Base-by-base conservation (phyloP, 2,888 invertebrate species). In the Pherbina coryleti region DNA sequence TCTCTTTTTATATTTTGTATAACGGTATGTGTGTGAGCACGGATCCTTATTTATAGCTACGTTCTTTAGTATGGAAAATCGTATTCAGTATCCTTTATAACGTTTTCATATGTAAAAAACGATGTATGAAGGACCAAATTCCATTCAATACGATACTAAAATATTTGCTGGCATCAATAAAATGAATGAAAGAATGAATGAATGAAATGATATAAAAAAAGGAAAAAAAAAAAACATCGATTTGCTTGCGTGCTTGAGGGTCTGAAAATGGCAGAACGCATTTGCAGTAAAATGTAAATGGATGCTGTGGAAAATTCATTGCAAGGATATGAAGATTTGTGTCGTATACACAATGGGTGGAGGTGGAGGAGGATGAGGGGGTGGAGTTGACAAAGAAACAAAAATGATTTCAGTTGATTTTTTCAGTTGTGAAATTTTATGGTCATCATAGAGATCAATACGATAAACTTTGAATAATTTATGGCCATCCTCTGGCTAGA, bases 391-490 rank as follows among this genome's bases (percentile, higher is more conserved):
- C 44, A 62, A 28, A 28, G 28, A 25, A 25, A 62, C 14, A 2
- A 62, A 62, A 62, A 28, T 17, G 60, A 62, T 14, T 62, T 62
- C 60, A 28, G 34, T 64, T 14, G 67, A 25, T 49, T 67, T 44
- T 19, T 17, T 62, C 49, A 28, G 44, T 49, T 64, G 62, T 28
- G 73, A 74, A 74, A 74, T 74, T 74, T 74, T 62, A 74, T 49
- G 64, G 62, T 74, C 64, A 74, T 74, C 44, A 74, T 67, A 25
- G 55, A 53, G 37, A 75, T 75, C 75, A 75, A 66, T 67, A 37
- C 19, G 67, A 53, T 57, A 19, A 49, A 67, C 83, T 84, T 86
- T 85, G 85, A 85, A 85, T 86, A 86, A 85, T 86, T 86, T 83
- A 85, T 86, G 79, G 80, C 53, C 66, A 62, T n/a, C 34, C 64